Conservation (phyloP, 2,888 invertebrate genomes). For the Cephus spinipes region DNA sequence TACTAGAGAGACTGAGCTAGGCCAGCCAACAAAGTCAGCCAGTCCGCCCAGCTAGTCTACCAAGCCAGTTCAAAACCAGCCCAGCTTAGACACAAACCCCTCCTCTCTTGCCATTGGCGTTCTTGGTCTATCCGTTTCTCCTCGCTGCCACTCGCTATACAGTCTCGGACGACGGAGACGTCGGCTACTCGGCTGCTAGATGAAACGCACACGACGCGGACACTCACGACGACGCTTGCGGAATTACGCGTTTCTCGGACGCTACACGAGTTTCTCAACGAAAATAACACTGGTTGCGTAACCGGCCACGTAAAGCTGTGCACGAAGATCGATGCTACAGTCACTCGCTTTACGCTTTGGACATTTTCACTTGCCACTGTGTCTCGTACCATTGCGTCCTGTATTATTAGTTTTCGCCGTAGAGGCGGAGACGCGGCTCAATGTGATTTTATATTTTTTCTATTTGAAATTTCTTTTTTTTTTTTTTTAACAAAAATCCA, state of each 20-base stretch:
- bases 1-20: slow-evolving; percentile 3
- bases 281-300: slow-evolving; percentile 1
- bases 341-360: not conserved
- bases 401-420: not conserved
- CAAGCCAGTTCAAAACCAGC: not conserved
- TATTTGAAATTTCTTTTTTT: not conserved
- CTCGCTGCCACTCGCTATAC: not conserved
- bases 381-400: not conserved
- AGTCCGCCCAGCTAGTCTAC: too few species aligned
- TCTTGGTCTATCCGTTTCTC: not conserved
- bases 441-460: not conserved
- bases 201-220: not conserved
- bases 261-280: not conserved
- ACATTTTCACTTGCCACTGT: not conserved
- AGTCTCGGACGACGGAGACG: not conserved
- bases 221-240: not conserved
- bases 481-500: not conserved
- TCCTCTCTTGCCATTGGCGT: not conserved
- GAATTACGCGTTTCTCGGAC: not conserved
- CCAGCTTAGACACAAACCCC: not conserved
- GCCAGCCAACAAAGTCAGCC: not conserved
- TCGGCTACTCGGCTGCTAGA: not conserved
- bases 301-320: not conserved
- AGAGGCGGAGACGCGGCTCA: not conserved
- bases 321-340: not conserved